phyloP scores from a whole-genome alignment of 2,888 invertebrate species.

The Coleophora flavipennella region DNA sequence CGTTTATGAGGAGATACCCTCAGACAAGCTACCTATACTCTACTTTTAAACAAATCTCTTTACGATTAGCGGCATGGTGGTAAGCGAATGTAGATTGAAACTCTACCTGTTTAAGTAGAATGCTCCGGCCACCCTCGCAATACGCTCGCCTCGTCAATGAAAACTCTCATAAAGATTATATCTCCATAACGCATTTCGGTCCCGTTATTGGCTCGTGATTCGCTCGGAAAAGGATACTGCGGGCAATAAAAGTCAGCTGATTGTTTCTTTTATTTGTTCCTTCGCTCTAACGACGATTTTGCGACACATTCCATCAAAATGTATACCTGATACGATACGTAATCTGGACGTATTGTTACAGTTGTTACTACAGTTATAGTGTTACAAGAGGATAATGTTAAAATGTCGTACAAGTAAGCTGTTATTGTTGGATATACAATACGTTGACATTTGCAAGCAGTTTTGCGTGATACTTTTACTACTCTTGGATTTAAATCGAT shows the following conservation, averaged over 20 bases:
- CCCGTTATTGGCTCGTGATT: slow-evolving; percentile 4
- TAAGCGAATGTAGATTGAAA: slow-evolving; percentile 24
- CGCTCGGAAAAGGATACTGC: background rate
- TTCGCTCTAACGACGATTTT: slow-evolving; percentile 10
- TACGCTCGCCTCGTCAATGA: slow-evolving; percentile 15
- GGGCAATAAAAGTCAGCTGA: background rate
- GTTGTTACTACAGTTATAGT: too few species aligned
- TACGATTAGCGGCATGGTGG: slow-evolving; percentile 16
- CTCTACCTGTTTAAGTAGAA: slow-evolving; percentile 18
- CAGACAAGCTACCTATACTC: slow-evolving; percentile 20
- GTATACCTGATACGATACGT: background rate
- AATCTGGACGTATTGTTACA: too few species aligned
- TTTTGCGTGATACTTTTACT: too few species aligned
- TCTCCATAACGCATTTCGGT: slow-evolving; percentile 9
- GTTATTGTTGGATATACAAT: too few species aligned
- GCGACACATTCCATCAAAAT: slow-evolving; percentile 32
- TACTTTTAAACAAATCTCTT: slow-evolving; percentile 23
- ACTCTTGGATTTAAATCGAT: too few species aligned
- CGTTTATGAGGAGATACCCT: slow-evolving; percentile 5
- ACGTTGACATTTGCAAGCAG: too few species aligned
- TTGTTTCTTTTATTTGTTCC: background rate
- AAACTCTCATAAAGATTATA: slow-evolving; percentile 18
- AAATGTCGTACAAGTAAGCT: too few species aligned
- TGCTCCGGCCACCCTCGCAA: slow-evolving; percentile 8
- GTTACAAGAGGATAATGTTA: too few species aligned